Percentiles rank a stretch among this genome's conserved stretches.
phyloP scores from a whole-genome alignment of 2,888 invertebrate species.

The Caenorhabditis japonica region DNA sequence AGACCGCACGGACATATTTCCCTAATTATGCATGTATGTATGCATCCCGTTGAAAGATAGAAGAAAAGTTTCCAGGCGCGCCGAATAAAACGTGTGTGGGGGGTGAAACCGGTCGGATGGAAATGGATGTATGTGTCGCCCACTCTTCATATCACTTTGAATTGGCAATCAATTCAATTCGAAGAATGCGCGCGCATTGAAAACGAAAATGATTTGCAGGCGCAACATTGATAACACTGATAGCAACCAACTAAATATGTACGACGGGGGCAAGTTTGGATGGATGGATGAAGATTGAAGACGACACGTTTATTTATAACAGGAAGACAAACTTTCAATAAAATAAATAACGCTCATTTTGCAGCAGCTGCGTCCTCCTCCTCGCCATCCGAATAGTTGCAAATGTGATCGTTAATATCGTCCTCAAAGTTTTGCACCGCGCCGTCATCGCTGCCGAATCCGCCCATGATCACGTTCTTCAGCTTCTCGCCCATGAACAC shows the following conservation, averaged over 20 bases:
- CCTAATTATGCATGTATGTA: too few species aligned
- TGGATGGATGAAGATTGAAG: too few species aligned
- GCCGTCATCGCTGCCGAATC: slow-evolving; percentile 50
- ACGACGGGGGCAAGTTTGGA: too few species aligned
- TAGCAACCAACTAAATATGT: too few species aligned
- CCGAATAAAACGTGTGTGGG: not conserved
- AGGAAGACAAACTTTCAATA: not conserved
- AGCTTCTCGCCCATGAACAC: slow-evolving; percentile 64
- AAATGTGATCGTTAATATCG: slow-evolving; percentile 62
- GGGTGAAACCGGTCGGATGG: slow-evolving; percentile 27
- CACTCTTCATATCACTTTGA: slow-evolving; percentile 35
- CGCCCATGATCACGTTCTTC: slow-evolving; percentile 58
- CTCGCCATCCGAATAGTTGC: slow-evolving; percentile 57
- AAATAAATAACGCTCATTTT: not conserved
- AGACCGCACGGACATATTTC: too few species aligned
- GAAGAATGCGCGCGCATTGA: slow-evolving; percentile 11
- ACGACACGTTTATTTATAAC: not conserved
- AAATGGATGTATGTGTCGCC: slow-evolving; percentile 23
- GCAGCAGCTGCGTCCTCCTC: not conserved
- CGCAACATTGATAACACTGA: too few species aligned
- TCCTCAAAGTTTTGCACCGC: slow-evolving; percentile 56
- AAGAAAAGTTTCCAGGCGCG: too few species aligned
- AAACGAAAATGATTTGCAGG: too few species aligned
- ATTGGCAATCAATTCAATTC: slow-evolving; percentile 34
- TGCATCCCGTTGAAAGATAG: too few species aligned